Conservation (phyloP, 2,797 vertebrate species). For the Lepus townsendii region DNA sequence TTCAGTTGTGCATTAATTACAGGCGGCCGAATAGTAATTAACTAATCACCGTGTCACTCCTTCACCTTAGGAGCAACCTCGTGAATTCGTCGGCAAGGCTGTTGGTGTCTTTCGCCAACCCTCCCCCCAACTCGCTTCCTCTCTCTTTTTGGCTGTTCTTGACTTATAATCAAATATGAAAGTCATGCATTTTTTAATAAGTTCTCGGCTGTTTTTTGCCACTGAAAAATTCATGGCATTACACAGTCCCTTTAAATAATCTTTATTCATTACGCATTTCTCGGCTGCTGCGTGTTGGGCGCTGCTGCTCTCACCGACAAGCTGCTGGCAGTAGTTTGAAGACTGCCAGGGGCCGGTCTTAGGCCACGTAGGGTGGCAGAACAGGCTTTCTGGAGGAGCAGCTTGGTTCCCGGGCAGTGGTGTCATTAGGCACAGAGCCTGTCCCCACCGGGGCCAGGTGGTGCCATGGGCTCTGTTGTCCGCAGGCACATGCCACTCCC, state of each 20-base stretch:
- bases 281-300: constrained; percentile 80
- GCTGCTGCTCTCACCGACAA: constrained; percentile 79
- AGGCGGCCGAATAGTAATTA: constrained; percentile 87
- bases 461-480: accelerated
- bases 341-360: neutral
- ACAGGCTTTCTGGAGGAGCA: neutral
- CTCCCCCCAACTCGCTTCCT: constrained; percentile 54
- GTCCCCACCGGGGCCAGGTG: neutral
- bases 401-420: neutral
- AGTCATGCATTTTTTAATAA: constrained; percentile 91
- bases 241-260: constrained; percentile 88
- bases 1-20: constrained; percentile 88
- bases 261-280: constrained; percentile 88
- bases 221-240: constrained; percentile 91
- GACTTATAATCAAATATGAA: constrained; percentile 90
- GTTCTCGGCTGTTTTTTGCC: constrained; percentile 87
- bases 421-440: accelerated
- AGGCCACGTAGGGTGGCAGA: neutral
- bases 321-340: constrained; percentile 54
- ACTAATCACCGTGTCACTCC: constrained; percentile 88
- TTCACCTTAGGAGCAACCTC: constrained; percentile 86
- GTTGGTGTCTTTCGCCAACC: constrained; percentile 78
- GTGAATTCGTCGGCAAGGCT: constrained; percentile 86
- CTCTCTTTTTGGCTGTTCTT: constrained; percentile 83
- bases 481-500: accelerated